Evolutionary conservation across 2,797 vertebrate genomes (phyloP).

Genomic region (Aldrovandia affinis): DNA sequence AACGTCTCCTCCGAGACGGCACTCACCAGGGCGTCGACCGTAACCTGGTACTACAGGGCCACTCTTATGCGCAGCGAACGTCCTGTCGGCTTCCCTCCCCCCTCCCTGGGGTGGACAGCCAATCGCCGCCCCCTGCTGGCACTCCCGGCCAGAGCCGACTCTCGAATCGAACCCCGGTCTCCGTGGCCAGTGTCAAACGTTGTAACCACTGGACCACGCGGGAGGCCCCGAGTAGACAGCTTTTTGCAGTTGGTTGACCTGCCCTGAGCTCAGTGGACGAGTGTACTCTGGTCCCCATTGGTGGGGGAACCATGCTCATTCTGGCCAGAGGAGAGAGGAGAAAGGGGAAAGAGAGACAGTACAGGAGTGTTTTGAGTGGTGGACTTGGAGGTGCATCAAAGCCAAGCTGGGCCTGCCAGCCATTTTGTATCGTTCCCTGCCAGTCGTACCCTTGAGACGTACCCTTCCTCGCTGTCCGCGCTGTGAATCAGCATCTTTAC

Average conservation of each 20-base stretch:
- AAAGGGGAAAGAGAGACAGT: neutral
- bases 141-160: no score
- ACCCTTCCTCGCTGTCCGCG: conserved; percentile 1
- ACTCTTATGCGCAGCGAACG: no score
- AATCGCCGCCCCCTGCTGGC: no score
- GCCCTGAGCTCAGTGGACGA: neutral
- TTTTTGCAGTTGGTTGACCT: neutral
- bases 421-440: neutral
- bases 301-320: neutral
- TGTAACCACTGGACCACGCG: no score
- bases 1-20: no score
- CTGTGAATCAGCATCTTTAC: conserved; percentile 26
- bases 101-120: no score
- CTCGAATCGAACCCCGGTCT: no score
- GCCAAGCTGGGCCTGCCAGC: conserved; percentile 6
- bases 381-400: neutral
- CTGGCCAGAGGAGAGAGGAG: neutral
- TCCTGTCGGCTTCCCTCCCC: no score
- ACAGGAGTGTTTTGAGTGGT: neutral
- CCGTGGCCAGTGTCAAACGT: no score
- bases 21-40: no score
- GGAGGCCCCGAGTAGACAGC: neutral
- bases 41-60: no score
- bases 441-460: conserved; percentile 14
- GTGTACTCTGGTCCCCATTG: neutral